Percentiles rank a stretch among this genome's conserved stretches.
These are phyloP conservation scores for Mnemiopsis leidyi DNA, from an alignment of 37 sponge, comb jelly and placozoan genomes.

Conservation along the genomic window DNA sequence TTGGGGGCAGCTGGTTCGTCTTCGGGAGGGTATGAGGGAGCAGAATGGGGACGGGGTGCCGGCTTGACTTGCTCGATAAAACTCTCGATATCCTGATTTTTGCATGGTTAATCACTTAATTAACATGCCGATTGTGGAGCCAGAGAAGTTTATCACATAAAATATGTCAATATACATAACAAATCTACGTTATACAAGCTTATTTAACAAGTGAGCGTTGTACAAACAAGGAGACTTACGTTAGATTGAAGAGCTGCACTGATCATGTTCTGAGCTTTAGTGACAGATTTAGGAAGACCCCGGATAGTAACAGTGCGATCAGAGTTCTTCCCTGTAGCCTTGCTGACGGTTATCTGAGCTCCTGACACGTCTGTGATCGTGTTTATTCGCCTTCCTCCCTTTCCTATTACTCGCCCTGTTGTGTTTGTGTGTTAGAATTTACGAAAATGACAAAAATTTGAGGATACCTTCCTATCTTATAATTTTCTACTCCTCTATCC, in stretches of 20 bases:
- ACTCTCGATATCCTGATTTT: slow-evolving; percentile 36
- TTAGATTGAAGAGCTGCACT: slow-evolving; percentile 36
- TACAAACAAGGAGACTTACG: neutral
- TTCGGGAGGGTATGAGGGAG: slow-evolving; percentile 32
- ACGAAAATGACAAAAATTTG: too few relatives aligned
- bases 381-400: slow-evolving; percentile 83
- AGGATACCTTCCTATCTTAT: too few relatives aligned
- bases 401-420: slow-evolving; percentile 84
- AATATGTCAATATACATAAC: too few relatives aligned
- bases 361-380: slow-evolving; percentile 76
- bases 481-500: too few relatives aligned
- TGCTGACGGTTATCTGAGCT: slow-evolving; percentile 86
- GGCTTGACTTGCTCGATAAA: slow-evolving; percentile 21
- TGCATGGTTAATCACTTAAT: too few relatives aligned
- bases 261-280: slow-evolving; percentile 43
- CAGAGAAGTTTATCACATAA: too few relatives aligned
- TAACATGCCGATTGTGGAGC: too few relatives aligned
- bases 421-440: too few relatives aligned
- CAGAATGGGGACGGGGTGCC: slow-evolving; percentile 21
- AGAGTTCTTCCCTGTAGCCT: slow-evolving; percentile 73
- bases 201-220: too few relatives aligned
- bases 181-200: too few relatives aligned
- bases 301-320: slow-evolving; percentile 84
- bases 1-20: neutral
- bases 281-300: slow-evolving; percentile 59